phyloP scores from a whole-genome alignment of 2,113 vertebrate species.

The Pholis gunnellus region DNA sequence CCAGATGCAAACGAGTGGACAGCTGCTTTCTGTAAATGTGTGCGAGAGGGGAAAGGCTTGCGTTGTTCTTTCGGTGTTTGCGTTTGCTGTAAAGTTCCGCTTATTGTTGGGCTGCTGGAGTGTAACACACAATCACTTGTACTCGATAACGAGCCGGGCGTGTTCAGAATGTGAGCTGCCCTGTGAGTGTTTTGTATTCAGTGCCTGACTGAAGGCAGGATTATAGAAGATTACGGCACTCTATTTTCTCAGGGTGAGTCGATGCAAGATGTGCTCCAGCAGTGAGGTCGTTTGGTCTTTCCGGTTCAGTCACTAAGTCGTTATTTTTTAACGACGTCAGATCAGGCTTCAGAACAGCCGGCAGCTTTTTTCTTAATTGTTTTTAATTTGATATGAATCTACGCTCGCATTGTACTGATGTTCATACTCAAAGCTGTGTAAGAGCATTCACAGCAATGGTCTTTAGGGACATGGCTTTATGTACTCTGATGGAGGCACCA shows the following conservation, averaged over 20 bases:
- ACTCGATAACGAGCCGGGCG: not conserved
- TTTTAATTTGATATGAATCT: not conserved
- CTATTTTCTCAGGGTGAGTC: conserved; percentile 60
- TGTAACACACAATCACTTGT: not conserved
- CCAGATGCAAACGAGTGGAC: conserved; percentile 38
- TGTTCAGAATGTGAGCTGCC: conserved; percentile 16
- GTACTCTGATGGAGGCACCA: too few relatives aligned
- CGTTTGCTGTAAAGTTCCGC: not conserved
- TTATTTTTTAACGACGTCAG: conserved; percentile 15
- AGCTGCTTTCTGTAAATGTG: conserved; percentile 8
- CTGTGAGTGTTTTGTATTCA: conserved; percentile 54
- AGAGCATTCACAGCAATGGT: not conserved
- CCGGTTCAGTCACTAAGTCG: conserved; percentile 26
- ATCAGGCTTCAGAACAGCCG: conserved; percentile 7
- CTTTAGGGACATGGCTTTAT: not conserved
- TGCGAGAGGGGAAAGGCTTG: not conserved
- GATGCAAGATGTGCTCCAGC: conserved; percentile 31
- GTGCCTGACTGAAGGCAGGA: conserved; percentile 62
- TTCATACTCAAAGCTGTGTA: not conserved
- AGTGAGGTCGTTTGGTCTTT: conserved; percentile 51
- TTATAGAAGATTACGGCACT: conserved; percentile 71
- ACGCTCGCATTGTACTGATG: not conserved
- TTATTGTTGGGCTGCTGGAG: not conserved
- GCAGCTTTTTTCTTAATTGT: not conserved
- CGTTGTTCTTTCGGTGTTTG: conserved; percentile 1